Base-by-base conservation (phyloP, 2,113 vertebrate genomes). In the Mohoua ochrocephala region DNA sequence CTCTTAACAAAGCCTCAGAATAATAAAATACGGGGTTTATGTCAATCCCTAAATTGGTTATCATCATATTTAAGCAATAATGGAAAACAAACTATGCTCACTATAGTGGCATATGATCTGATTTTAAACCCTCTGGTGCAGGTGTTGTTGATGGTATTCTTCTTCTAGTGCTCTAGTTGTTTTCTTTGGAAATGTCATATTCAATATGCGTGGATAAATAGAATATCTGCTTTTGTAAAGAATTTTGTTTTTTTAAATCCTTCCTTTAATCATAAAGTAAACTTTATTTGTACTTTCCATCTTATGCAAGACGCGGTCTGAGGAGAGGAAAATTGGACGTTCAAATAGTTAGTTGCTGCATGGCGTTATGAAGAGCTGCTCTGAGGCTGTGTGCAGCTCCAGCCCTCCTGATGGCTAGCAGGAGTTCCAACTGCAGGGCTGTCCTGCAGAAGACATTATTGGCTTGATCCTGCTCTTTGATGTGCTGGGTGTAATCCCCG, bases 1-100 rank as follows among this genome's bases (percentile, higher is more conserved):
- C 88, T 94, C 93, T 93, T 96, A 97, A 92, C 91, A 93, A 95
- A 97, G 87, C 80, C 92, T 95, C 89, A 94, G 91, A 97, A 96
- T 84, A 95, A 88, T 86, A 87, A 67, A 95, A 91, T 84, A 70
- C 85, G 80, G 83, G 67, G 5, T 89, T 94, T 93, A 88, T 97
- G 88, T 87, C 96, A 90, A 91, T 95, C 91, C 65, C 45, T 85
- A 93, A 95, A 91, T 94, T 82, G 74, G 73, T 92, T 94, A 95
- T 91, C 87, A 95, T 97, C 91, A 71, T 96, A 84, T 89, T 95
- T 87, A 92, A 96, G 59, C 37, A 92, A 84, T 94, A 95, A 93
- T 95, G 60, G 69, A 80, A 94, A 96, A 73, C 61, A 95, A 97
- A 85, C 87, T 77, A 13, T 42, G 28, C 82, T 90, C 68, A 61